phyloP scores from a whole-genome alignment of 1,140 invertebrate species.

The Contarinia nasturtii region DNA sequence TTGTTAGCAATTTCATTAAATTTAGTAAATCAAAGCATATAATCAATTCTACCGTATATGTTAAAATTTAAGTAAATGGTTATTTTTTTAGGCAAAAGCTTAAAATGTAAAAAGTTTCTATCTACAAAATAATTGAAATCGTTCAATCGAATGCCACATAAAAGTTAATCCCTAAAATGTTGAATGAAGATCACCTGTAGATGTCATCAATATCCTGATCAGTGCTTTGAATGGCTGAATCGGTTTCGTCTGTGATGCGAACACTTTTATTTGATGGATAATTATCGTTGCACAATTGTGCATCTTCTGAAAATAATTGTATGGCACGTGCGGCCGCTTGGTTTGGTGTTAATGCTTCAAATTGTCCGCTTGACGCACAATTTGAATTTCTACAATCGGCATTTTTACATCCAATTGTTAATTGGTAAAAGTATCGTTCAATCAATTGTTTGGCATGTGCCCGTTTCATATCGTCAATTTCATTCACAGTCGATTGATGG shows the following conservation, averaged over 20 bases:
- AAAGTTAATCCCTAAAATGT: no score
- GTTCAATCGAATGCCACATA: no score
- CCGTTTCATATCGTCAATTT: conserved; percentile 63
- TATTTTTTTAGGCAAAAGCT: no score
- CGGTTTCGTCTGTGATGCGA: not conserved
- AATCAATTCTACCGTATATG: no score
- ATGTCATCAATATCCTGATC: no score
- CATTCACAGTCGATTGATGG: conserved; percentile 22
- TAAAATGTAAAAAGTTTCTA: no score
- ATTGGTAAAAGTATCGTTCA: conserved; percentile 80
- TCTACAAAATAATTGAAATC: no score
- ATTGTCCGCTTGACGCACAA: conserved; percentile 76
- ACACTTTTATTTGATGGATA: conserved; percentile 47
- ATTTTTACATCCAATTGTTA: conserved; percentile 80
- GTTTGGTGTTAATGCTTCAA: conserved; percentile 63
- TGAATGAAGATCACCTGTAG: no score
- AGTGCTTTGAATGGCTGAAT: not conserved
- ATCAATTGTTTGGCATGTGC: conserved; percentile 73
- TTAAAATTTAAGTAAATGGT: no score
- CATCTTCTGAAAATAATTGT: conserved; percentile 67
- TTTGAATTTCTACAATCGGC: conserved; percentile 60
- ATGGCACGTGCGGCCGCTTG: conserved; percentile 75
- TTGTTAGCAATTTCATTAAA: no score
- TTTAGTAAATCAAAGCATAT: no score
- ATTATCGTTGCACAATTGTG: conserved; percentile 64